phyloP scores from a whole-genome alignment of 1,140 invertebrate species.

The Trissolcus basalis region DNA sequence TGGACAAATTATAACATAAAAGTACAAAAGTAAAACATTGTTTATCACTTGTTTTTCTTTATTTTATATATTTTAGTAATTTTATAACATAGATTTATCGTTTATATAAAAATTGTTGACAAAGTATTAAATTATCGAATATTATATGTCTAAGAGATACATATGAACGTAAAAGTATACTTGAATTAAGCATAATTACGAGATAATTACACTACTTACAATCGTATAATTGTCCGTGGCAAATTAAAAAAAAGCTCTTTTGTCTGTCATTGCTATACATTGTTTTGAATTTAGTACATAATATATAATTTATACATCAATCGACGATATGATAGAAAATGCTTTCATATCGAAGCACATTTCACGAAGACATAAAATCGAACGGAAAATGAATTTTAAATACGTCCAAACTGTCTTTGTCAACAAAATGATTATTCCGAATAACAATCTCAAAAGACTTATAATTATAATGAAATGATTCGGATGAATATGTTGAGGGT shows the following conservation, averaged over 20 bases:
- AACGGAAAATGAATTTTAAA: background rate
- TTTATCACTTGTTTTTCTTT: constrained; percentile 34
- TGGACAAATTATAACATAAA: too few relatives aligned
- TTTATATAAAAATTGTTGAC: constrained; percentile 52
- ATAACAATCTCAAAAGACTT: constrained; percentile 48
- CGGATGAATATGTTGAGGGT: constrained; percentile 39
- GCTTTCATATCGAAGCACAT: background rate
- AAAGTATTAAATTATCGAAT: constrained; percentile 54
- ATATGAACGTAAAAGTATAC: constrained; percentile 47
- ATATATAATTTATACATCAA: constrained; percentile 10
- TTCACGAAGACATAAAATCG: background rate
- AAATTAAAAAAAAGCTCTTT: constrained; percentile 1
- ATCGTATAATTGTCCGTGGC: constrained; percentile 37
- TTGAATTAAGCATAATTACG: constrained; percentile 48
- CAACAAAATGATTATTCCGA: constrained; percentile 45
- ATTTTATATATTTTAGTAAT: constrained; percentile 46
- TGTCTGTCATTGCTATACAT: too few relatives aligned
- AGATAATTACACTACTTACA: constrained; percentile 39
- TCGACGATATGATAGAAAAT: background rate
- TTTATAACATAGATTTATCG: constrained; percentile 47
- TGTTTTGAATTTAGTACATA: constrained; percentile 4
- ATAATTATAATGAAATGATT: constrained; percentile 48
- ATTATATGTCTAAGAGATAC: constrained; percentile 51
- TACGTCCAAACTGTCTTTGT: constrained; percentile 43
- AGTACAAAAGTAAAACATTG: too few relatives aligned